Conservation (phyloP, 1,140 invertebrate species). For the Limonius californicus region DNA sequence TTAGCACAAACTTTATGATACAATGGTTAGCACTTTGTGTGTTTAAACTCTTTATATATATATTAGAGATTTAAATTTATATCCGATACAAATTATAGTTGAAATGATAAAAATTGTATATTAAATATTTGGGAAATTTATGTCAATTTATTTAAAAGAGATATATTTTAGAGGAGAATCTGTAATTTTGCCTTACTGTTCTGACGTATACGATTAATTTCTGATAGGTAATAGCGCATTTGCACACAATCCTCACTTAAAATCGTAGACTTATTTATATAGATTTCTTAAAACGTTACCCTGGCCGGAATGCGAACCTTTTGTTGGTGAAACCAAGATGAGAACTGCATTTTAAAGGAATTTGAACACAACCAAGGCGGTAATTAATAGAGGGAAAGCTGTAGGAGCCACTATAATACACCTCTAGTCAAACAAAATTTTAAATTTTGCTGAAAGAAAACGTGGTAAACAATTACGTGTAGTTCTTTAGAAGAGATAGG, state of each 20-base stretch:
- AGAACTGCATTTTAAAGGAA: too few species aligned
- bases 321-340: not conserved
- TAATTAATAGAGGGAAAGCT: too few species aligned
- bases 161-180: not conserved
- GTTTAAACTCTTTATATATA: not conserved
- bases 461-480: too few species aligned
- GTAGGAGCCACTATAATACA: too few species aligned
- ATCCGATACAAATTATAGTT: too few species aligned
- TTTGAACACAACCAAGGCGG: too few species aligned
- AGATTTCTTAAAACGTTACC: not conserved
- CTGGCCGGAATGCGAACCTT: not conserved
- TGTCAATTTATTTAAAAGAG: not conserved
- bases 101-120: too few species aligned
- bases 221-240: not conserved
- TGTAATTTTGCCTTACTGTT: not conserved
- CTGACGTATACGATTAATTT: not conserved
- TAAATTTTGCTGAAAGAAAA: too few species aligned
- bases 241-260: conserved; percentile 5
- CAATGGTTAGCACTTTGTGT: not conserved
- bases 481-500: too few species aligned
- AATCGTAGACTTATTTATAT: not conserved
- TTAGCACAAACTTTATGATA: too few species aligned
- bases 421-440: too few species aligned
- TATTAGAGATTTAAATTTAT: not conserved
- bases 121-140: too few species aligned